Conservation (phyloP, 2,888 invertebrate genomes). For the Acanthacorydalis orientalis region DNA sequence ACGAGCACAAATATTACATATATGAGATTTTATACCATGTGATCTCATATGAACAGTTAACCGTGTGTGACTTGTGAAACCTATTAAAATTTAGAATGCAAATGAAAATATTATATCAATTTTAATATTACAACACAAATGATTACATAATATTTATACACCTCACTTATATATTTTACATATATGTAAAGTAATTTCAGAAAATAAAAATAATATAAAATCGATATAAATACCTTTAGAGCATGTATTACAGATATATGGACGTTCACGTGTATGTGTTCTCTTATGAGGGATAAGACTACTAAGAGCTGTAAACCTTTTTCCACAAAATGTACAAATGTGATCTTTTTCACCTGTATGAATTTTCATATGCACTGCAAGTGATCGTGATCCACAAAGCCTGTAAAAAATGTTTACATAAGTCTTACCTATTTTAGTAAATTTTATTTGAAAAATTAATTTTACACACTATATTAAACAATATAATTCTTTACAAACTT, state of each 20-base stretch:
- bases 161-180: too few relatives aligned
- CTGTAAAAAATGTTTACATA: conserved; percentile 11
- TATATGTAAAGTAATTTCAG: too few relatives aligned
- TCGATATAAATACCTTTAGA: conserved; percentile 19
- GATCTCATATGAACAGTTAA: conserved; percentile 29
- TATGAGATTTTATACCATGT: conserved; percentile 29
- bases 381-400: conserved; percentile 23
- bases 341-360: conserved; percentile 28
- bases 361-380: conserved; percentile 30
- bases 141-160: too few relatives aligned
- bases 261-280: conserved; percentile 24
- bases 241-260: conserved; percentile 25
- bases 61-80: conserved; percentile 31
- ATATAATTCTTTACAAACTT: neutral
- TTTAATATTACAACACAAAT: too few relatives aligned
- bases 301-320: conserved; percentile 25
- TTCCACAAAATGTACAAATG: conserved; percentile 23
- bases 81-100: conserved; percentile 5
- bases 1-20: conserved; percentile 20
- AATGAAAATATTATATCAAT: too few relatives aligned
- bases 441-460: neutral
- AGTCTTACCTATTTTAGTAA: neutral
- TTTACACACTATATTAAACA: neutral
- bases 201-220: neutral
- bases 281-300: conserved; percentile 25